Evolutionary conservation across 1,140 invertebrate species (phyloP).

Genomic region (Manduca sexta): DNA sequence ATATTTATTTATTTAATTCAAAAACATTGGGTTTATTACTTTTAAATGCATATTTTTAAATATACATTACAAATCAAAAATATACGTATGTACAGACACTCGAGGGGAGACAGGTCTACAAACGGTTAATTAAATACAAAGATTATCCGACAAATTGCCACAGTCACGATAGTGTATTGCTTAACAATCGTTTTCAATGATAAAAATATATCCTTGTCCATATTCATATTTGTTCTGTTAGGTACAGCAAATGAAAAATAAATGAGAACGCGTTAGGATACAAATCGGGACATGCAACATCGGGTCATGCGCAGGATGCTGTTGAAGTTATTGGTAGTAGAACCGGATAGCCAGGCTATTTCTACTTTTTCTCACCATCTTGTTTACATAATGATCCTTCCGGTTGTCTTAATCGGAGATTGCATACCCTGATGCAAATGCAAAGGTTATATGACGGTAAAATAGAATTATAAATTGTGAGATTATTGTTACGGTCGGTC

Average conservation of each 20-base stretch:
- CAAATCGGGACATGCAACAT: slow-evolving; percentile 6
- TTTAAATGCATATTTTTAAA: too few relatives aligned
- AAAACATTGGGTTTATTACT: too few relatives aligned
- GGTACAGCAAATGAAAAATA: too few relatives aligned
- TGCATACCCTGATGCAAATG: slow-evolving; percentile 17
- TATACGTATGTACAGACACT: neutral
- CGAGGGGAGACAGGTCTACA: too few relatives aligned
- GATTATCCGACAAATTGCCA: too few relatives aligned
- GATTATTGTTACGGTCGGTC: slow-evolving; percentile 26
- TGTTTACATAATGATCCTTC: slow-evolving; percentile 41
- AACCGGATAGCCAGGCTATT: slow-evolving; percentile 45
- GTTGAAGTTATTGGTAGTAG: slow-evolving; percentile 1
- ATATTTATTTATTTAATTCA: too few relatives aligned
- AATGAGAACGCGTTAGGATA: slow-evolving; percentile 14
- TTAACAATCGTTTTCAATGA: neutral
- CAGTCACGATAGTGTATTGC: too few relatives aligned
- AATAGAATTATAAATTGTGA: slow-evolving; percentile 28
- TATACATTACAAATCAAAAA: too few relatives aligned
- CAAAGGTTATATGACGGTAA: slow-evolving; percentile 17
- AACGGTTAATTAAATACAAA: too few relatives aligned
- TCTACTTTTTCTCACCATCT: slow-evolving; percentile 29
- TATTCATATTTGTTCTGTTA: too few relatives aligned
- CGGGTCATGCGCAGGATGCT: slow-evolving; percentile 3
- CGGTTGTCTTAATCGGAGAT: slow-evolving; percentile 27
- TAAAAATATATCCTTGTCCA: too few relatives aligned